Evolutionary conservation across 2,888 invertebrate genomes (phyloP).

Genomic region (Eupithecia insigniata): DNA sequence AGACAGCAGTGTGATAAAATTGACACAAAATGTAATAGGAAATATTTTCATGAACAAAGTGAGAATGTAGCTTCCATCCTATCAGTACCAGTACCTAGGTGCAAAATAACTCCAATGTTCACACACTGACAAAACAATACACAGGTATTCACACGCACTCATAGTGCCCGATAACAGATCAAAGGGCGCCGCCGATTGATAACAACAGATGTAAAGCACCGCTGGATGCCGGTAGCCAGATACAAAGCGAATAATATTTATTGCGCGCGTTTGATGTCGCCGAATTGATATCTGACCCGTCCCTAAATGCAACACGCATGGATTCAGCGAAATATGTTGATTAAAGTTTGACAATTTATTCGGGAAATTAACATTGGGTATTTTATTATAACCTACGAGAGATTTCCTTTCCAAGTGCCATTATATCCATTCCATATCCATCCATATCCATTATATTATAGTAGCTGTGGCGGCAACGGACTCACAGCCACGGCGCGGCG

Average conservation of each 20-base stretch:
- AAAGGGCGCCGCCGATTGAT: conserved; percentile 65
- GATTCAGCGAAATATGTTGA: not conserved
- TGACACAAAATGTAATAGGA: no score
- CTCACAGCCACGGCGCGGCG: no score
- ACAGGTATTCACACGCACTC: conserved; percentile 70
- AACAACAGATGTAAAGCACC: conserved; percentile 64
- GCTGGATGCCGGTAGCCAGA: conserved; percentile 68
- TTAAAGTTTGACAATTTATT: not conserved
- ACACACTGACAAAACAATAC: conserved; percentile 54
- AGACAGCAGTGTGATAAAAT: no score
- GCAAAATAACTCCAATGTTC: conserved; percentile 19
- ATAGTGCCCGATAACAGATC: conserved; percentile 69
- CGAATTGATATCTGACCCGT: conserved; percentile 51
- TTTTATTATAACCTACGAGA: not conserved
- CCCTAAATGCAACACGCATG: conserved; percentile 8
- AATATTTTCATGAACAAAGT: not conserved
- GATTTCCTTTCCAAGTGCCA: not conserved
- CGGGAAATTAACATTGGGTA: not conserved
- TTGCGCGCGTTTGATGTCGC: conserved; percentile 64
- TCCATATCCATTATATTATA: no score
- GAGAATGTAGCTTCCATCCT: not conserved
- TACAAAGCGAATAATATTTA: conserved; percentile 60
- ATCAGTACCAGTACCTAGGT: not conserved
- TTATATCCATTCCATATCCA: no score
- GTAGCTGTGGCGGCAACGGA: no score